Base-by-base conservation (phyloP, 2,797 vertebrate species). In the Catostomus latipinnis region DNA sequence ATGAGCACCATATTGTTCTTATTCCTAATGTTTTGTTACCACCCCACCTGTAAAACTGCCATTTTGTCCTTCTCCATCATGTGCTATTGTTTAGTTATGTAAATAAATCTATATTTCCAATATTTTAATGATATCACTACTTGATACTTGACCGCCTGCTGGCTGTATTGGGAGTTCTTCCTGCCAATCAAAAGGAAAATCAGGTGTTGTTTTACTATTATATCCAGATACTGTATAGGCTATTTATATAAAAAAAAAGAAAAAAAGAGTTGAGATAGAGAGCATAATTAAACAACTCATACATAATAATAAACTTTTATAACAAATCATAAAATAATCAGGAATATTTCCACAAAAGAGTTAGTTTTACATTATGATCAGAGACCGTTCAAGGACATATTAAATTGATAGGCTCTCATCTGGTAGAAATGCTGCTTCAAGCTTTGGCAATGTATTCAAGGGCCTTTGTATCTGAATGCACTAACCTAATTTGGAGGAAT, bases 401-500 rank as follows among this genome's bases (percentile, higher is more conserved):
- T 60, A 10, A 72, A 72, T 22, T 18, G 70, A 71, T 4, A 71
- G 34, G n/a, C 70, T 72, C 70, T 72, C 4, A 60, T 72, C 56
- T 13, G 48, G 56, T 8, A 49, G 54, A 60, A 60, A 72, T 34
- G 11, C 14, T 4, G 14, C 14, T 72, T 60, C 14, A 72, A 72
- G 70, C 70, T 72, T 72, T 72, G 54, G 70, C 56, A 72, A 12
- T 60, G 70, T 60, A 45, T 13, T 58, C 70, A 72, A 60, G 70
- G 1, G 70, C 56, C 14, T 56, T 72, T 60, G 54, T 49, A 22
- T 72, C 4, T 60, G 45, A 58, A 56, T 48, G 56, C 45, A 72
- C 14, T 46, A 72, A 72, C 45, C 54, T 58, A 48, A 48, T 58
- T 22, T 48, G 14, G 53, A 57, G 45, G 18, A 54, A 58, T 72